These are phyloP conservation scores for Philopotamus ludificatus DNA, from an alignment of 1,140 invertebrate species.

Conservation along the genomic window DNA sequence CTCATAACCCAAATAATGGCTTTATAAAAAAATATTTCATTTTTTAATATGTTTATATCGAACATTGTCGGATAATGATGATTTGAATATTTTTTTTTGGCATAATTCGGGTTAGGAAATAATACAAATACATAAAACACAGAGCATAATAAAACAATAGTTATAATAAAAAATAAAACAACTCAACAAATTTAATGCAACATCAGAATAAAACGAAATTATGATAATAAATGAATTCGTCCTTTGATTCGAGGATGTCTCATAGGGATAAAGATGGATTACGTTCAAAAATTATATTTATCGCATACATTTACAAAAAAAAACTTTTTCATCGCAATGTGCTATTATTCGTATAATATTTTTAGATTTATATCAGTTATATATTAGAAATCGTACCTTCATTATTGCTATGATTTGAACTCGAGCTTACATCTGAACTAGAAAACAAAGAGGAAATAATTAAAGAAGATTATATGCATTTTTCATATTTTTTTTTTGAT, in stretches of 20 bases:
- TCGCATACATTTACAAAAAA: background rate
- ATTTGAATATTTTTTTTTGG: background rate
- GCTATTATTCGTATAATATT: background rate
- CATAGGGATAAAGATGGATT: background rate
- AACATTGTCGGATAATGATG: background rate
- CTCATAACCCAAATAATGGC: slow-evolving; percentile 15
- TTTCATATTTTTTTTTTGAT: background rate
- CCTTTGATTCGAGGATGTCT: background rate
- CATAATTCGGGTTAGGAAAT: background rate
- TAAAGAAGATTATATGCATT: slow-evolving; percentile 10
- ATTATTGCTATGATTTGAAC: slow-evolving; percentile 25
- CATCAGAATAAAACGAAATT: background rate
- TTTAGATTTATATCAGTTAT: background rate
- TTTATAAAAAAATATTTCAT: background rate
- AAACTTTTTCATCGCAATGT: too few species aligned
- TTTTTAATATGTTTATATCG: background rate
- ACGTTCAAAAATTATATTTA: background rate
- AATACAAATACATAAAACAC: background rate
- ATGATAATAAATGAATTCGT: background rate
- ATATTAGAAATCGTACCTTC: slow-evolving; percentile 32
- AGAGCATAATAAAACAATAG: too few species aligned
- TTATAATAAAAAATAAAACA: too few species aligned
- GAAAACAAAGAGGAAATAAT: slow-evolving; percentile 34
- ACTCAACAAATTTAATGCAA: too few species aligned
- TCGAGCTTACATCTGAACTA: slow-evolving; percentile 35